Evolutionary conservation across 2,113 vertebrate species (phyloP).

Genomic region (Vulpes vulpes): DNA sequence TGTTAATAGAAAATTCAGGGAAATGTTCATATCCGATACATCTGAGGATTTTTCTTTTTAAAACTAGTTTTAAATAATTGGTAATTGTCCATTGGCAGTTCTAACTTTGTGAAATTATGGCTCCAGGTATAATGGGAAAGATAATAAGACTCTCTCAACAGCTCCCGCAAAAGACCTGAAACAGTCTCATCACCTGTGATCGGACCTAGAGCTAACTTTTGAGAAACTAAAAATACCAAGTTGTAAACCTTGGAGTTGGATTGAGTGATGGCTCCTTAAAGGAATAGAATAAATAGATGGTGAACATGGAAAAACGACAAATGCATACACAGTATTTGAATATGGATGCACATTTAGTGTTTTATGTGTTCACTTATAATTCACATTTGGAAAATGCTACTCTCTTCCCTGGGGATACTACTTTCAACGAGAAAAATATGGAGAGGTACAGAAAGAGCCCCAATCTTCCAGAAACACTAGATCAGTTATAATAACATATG

Average conservation of each 20-base stretch:
- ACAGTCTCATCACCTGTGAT: background rate
- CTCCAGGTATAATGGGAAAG: background rate
- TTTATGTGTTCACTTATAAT: background rate
- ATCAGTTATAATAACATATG: background rate
- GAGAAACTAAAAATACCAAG: background rate
- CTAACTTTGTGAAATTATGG: background rate
- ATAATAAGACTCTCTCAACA: background rate
- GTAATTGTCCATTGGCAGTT: background rate
- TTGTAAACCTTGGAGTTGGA: background rate
- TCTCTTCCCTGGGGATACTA: background rate
- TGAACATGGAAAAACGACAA: background rate
- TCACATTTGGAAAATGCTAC: background rate
- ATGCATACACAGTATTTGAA: background rate
- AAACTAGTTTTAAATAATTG: background rate
- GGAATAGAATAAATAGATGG: background rate
- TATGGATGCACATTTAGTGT: background rate
- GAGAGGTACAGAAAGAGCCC: background rate
- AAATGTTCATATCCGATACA: background rate
- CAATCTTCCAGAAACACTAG: background rate
- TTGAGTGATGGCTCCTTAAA: background rate
- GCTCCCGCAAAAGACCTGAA: background rate
- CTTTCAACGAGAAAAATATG: background rate
- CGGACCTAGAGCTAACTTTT: background rate
- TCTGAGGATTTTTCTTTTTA: slow-evolving; percentile 8
- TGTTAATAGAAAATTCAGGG: background rate